phyloP scores from a whole-genome alignment of 1,140 invertebrate species.

The Nylanderia fulva region DNA sequence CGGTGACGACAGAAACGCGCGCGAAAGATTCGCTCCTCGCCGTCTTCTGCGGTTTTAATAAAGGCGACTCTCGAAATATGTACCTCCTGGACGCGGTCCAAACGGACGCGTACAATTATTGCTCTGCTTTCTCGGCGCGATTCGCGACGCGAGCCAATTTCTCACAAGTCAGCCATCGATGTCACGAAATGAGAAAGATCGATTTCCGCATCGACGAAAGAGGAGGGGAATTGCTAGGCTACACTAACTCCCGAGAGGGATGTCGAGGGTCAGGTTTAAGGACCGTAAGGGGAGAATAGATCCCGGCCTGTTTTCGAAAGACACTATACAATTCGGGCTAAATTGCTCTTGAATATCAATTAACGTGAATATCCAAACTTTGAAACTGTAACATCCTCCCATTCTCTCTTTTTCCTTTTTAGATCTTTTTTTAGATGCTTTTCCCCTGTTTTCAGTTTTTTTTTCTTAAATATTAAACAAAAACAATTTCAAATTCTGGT shows the following conservation, averaged over 20 bases:
- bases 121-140: slow-evolving; percentile 22
- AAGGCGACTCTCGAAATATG: slow-evolving; percentile 62
- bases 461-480: too few relatives aligned
- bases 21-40: background rate
- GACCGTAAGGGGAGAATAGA: slow-evolving; percentile 59
- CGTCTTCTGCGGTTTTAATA: slow-evolving; percentile 34
- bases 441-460: slow-evolving; percentile 1
- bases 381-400: slow-evolving; percentile 42
- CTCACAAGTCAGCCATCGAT: slow-evolving; percentile 19
- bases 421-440: background rate
- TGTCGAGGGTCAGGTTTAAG: slow-evolving; percentile 67
- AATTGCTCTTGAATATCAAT: slow-evolving; percentile 72
- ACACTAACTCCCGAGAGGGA: slow-evolving; percentile 45
- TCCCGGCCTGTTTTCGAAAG: slow-evolving; percentile 70
- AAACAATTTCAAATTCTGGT: too few relatives aligned
- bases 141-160: background rate
- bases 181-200: background rate
- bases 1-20: background rate
- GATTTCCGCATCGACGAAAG: background rate
- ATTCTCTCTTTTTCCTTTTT: slow-evolving; percentile 35
- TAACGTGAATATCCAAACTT: slow-evolving; percentile 72
- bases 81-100: slow-evolving; percentile 47
- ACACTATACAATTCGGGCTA: slow-evolving; percentile 62
- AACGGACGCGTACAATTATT: slow-evolving; percentile 47
- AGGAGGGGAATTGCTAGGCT: slow-evolving; percentile 14